A percentile compares a stretch with the other conserved stretches of the same genome.
phyloP scores from a whole-genome alignment of 2,888 invertebrate genomes.

The Achlya flavicornis region DNA sequence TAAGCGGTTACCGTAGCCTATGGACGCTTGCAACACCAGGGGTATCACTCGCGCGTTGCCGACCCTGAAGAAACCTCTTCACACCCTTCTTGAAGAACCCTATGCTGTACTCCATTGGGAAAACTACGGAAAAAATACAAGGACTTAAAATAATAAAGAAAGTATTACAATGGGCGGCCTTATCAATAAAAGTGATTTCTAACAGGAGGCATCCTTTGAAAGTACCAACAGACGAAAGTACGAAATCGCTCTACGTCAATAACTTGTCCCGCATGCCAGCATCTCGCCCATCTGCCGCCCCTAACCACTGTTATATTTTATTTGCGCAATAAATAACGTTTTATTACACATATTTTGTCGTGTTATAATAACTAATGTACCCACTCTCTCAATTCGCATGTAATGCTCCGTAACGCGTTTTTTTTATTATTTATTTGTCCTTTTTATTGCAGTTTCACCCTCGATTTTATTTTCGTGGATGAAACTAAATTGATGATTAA shows the following conservation, averaged over 20 bases:
- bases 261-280: slow-evolving; percentile 35
- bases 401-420: slow-evolving; percentile 76
- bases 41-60: too few relatives aligned
- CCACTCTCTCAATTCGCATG: slow-evolving; percentile 81
- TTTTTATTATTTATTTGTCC: slow-evolving; percentile 72
- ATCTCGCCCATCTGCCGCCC: slow-evolving; percentile 80
- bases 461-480: slow-evolving; percentile 45
- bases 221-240: too few relatives aligned
- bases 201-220: too few relatives aligned
- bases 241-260: slow-evolving; percentile 21
- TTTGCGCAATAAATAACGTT: slow-evolving; percentile 83
- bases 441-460: slow-evolving; percentile 67
- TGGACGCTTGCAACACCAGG: too few relatives aligned
- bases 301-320: slow-evolving; percentile 84
- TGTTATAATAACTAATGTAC: slow-evolving; percentile 85
- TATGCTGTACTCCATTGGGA: too few relatives aligned
- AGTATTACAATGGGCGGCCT: too few relatives aligned
- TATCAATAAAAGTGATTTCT: too few relatives aligned
- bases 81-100: too few relatives aligned
- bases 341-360: slow-evolving; percentile 85
- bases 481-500: slow-evolving; percentile 43
- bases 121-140: too few relatives aligned
- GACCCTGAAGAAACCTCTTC: too few relatives aligned
- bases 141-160: too few relatives aligned
- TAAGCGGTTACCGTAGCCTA: too few relatives aligned